phyloP scores from a whole-genome alignment of 2,113 vertebrate genomes.

The Tragelaphus imberbis region DNA sequence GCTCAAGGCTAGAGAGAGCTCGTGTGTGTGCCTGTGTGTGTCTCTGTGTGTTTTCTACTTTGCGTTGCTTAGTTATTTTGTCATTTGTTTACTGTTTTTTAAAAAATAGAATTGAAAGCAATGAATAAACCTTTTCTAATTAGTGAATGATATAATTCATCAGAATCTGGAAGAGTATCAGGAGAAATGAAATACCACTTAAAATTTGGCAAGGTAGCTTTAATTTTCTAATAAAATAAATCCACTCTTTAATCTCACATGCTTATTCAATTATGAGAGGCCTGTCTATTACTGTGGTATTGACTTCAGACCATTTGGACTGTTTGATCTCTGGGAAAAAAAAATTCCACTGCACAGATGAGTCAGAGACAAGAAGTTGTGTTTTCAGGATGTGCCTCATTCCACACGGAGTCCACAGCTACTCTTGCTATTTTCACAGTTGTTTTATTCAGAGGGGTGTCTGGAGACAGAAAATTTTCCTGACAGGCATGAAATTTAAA shows the following conservation, averaged over 20 bases:
- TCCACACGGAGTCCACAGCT: neutral
- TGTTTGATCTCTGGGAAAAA: neutral
- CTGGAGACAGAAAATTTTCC: neutral
- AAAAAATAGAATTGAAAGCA: neutral
- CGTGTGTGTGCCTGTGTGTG: neutral
- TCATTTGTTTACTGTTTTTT: neutral
- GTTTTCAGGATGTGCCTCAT: neutral
- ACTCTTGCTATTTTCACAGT: neutral
- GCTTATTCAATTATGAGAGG: neutral
- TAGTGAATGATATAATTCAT: neutral
- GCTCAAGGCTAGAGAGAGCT: neutral
- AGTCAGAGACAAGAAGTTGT: neutral
- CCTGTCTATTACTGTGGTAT: neutral
- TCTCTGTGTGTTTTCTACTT: neutral
- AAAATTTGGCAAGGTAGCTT: neutral
- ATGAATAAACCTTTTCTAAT: neutral
- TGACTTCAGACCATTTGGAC: neutral
- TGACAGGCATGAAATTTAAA: neutral
- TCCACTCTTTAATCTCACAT: neutral
- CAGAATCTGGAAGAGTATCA: neutral
- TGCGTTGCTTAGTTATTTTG: neutral
- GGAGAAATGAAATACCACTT: constrained; percentile 1
- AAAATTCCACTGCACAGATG: neutral
- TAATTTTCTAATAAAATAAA: constrained; percentile 26
- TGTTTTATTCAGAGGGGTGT: neutral